Conservation (phyloP, 2,888 invertebrate genomes). For the Liodrosophila aerea region DNA sequence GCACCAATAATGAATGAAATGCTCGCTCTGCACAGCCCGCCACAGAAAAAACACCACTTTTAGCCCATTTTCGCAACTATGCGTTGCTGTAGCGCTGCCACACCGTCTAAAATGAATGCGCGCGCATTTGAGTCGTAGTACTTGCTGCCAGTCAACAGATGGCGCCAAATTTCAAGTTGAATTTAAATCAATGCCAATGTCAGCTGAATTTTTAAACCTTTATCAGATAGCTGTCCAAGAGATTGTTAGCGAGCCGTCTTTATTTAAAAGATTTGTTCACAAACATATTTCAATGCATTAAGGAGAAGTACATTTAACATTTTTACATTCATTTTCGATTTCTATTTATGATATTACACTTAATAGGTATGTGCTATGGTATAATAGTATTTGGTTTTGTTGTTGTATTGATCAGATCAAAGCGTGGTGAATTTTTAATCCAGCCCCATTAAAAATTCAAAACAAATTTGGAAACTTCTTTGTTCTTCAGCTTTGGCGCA, state of each 20-base stretch:
- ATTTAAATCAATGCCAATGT: constrained; percentile 27
- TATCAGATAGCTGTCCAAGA: neutral
- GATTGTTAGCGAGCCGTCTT: constrained; percentile 38
- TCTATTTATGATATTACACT: constrained; percentile 32
- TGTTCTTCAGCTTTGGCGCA: constrained; percentile 24
- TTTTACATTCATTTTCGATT: constrained; percentile 37
- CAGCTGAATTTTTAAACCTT: neutral
- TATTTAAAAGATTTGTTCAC: constrained; percentile 53
- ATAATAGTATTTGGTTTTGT: neutral
- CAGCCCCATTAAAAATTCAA: constrained; percentile 82
- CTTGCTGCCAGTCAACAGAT: constrained; percentile 12
- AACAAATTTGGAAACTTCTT: constrained; percentile 9
- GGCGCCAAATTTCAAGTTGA: constrained; percentile 18
- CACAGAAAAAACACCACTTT: neutral
- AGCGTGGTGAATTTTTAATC: constrained; percentile 80
- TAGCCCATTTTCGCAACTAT: neutral
- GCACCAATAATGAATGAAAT: no score
- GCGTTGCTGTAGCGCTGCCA: constrained; percentile 9
- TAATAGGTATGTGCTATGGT: constrained; percentile 35
- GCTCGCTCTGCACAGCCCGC: no score
- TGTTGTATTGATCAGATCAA: constrained; percentile 51
- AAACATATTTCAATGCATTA: constrained; percentile 53
- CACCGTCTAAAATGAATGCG: no score
- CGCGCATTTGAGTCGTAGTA: neutral
- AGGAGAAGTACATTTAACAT: constrained; percentile 34